These are phyloP conservation scores for Scomber japonicus DNA, from an alignment of 2,113 vertebrate species.

Conservation along the genomic window DNA sequence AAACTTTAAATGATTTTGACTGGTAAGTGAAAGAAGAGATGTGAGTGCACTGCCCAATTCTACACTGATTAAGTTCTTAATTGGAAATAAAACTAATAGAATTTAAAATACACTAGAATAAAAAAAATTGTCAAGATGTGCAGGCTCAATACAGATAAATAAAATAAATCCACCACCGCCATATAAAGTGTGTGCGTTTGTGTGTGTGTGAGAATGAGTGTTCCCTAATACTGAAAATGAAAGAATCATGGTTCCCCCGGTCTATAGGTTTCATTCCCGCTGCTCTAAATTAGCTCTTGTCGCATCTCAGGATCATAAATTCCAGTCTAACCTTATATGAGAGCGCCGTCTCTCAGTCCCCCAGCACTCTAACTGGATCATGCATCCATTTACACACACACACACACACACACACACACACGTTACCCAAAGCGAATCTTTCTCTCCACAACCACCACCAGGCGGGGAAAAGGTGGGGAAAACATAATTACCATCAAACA, in stretches of 20 bases:
- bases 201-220: constrained; percentile 30
- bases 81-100: constrained; percentile 55
- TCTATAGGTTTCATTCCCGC: constrained; percentile 71
- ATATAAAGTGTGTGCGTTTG: background rate
- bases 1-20: constrained; percentile 1
- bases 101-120: constrained; percentile 32
- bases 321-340: constrained; percentile 88
- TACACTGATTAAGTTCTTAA: constrained; percentile 10
- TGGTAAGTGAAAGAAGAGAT: constrained; percentile 19
- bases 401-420: constrained; percentile 43
- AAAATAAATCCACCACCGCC: constrained; percentile 23
- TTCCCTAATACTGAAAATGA: constrained; percentile 59
- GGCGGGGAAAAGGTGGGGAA: constrained; percentile 52
- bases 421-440: constrained; percentile 56
- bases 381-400: constrained; percentile 54
- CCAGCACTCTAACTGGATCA: constrained; percentile 80
- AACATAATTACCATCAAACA: constrained; percentile 79
- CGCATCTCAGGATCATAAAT: constrained; percentile 87
- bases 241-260: constrained; percentile 66
- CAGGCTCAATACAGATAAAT: constrained; percentile 30
- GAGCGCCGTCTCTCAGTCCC: constrained; percentile 86
- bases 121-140: constrained; percentile 47
- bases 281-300: constrained; percentile 88
- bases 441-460: constrained; percentile 37
- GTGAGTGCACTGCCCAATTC: background rate